Conservation (phyloP, 2,888 invertebrate species). For the Athrips mouffetella region DNA sequence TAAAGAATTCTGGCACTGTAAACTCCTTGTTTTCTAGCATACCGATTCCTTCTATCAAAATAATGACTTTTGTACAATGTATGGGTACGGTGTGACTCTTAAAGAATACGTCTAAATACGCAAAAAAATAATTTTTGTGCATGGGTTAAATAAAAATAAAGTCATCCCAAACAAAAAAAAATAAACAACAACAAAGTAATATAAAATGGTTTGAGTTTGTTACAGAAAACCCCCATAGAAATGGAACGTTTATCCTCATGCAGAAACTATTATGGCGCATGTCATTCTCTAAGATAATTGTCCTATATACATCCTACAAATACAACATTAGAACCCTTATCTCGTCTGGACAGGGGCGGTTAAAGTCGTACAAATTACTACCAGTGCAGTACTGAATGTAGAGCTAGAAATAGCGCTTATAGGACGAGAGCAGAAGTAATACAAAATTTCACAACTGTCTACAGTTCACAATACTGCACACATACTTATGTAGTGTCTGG, state of each 20-base stretch:
- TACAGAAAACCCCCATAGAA: conserved; percentile 2
- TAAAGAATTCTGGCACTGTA: conserved; percentile 11
- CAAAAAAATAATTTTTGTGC: no score
- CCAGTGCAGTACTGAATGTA: background rate
- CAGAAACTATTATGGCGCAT: conserved; percentile 7
- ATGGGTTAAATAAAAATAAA: no score
- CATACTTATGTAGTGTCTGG: no score
- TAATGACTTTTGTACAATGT: background rate
- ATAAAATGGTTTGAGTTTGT: no score
- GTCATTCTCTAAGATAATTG: conserved; percentile 13
- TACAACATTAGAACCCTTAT: conserved; percentile 17
- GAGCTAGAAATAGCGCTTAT: background rate
- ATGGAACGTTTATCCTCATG: conserved; percentile 1
- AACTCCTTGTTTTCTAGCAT: no score
- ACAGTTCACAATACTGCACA: no score
- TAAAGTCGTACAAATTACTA: conserved; percentile 21
- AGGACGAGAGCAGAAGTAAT: no score
- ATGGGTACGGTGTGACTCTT: background rate
- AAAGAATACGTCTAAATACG: background rate
- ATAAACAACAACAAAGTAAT: no score
- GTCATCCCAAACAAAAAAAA: no score
- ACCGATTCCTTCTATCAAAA: no score
- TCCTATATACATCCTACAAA: conserved; percentile 6
- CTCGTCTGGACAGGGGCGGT: conserved; percentile 16
- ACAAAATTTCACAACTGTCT: no score